Evolutionary conservation across 2,113 vertebrate species (phyloP).

Genomic region (Clarias gariepinus): DNA sequence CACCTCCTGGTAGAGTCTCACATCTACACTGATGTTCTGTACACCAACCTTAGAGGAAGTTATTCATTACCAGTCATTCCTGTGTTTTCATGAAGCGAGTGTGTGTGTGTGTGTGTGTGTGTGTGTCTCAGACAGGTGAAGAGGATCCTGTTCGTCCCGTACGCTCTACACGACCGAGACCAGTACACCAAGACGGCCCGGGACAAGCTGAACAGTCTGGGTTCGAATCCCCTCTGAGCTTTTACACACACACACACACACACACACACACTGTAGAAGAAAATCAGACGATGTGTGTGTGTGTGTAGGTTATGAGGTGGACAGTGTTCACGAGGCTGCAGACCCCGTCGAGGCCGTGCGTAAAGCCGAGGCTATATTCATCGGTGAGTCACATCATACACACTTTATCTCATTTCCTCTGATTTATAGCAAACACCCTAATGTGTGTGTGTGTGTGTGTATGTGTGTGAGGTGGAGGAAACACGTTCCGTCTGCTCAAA

Average conservation of each 20-base stretch:
- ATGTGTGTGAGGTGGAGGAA: slow-evolving; percentile 79
- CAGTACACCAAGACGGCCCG: slow-evolving; percentile 75
- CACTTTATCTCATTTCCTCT: neutral
- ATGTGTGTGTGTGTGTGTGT: neutral
- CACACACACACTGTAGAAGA: too few relatives aligned
- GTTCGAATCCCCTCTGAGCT: slow-evolving; percentile 58
- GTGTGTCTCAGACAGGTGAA: slow-evolving; percentile 71
- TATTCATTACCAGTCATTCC: too few relatives aligned
- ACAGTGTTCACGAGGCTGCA: slow-evolving; percentile 81
- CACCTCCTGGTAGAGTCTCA: neutral
- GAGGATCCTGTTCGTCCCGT: slow-evolving; percentile 80
- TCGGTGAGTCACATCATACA: slow-evolving; percentile 66
- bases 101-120: neutral
- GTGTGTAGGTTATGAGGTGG: slow-evolving; percentile 77
- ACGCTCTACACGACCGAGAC: slow-evolving; percentile 79
- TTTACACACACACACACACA: neutral
- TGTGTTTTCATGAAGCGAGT: too few relatives aligned
- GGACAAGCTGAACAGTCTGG: slow-evolving; percentile 75
- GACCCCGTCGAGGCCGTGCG: slow-evolving; percentile 78
- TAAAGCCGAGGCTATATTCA: slow-evolving; percentile 82
- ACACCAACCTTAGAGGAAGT: too few relatives aligned
- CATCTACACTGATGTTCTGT: too few relatives aligned
- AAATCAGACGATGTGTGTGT: too few relatives aligned
- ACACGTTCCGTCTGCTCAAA: slow-evolving; percentile 88
- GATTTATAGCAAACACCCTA: neutral